Evolutionary conservation across 2,797 vertebrate species (phyloP).

Genomic region (Pitangus sulphuratus): DNA sequence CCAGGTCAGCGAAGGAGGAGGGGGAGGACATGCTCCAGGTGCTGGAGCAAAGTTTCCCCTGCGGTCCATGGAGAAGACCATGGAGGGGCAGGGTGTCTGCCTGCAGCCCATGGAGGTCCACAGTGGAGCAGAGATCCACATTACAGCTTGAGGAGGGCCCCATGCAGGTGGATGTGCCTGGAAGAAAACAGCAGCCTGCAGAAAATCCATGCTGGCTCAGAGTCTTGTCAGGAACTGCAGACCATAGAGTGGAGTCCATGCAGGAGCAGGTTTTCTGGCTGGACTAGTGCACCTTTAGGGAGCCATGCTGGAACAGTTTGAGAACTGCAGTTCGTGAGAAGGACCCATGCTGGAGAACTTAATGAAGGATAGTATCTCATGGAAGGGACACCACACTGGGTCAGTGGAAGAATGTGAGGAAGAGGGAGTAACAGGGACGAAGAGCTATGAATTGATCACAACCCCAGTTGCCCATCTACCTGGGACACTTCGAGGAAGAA

Average conservation of each 20-base stretch:
- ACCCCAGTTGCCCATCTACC: rapidly evolving
- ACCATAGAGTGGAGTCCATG: neutral
- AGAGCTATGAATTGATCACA: neutral
- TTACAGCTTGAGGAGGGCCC: neutral
- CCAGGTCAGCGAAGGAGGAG: neutral
- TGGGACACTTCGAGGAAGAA: neutral
- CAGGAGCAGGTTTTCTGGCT: neutral
- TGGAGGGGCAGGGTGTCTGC: neutral
- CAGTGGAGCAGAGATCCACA: neutral
- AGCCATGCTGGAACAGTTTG: rapidly evolving
- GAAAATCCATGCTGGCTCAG: neutral
- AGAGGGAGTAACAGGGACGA: neutral
- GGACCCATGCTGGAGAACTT: neutral
- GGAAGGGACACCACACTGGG: rapidly evolving
- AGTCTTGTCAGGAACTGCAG: neutral
- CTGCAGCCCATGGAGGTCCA: neutral
- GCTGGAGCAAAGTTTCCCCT: neutral
- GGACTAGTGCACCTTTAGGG: neutral
- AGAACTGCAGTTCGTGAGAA: neutral
- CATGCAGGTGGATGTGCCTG: rapidly evolving
- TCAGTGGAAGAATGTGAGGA: rapidly evolving
- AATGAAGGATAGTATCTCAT: rapidly evolving
- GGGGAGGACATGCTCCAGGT: rapidly evolving
- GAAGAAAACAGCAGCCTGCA: neutral
- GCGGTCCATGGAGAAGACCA: rapidly evolving